Base-by-base conservation (phyloP, 2,113 vertebrate genomes). In the Scortum barcoo region DNA sequence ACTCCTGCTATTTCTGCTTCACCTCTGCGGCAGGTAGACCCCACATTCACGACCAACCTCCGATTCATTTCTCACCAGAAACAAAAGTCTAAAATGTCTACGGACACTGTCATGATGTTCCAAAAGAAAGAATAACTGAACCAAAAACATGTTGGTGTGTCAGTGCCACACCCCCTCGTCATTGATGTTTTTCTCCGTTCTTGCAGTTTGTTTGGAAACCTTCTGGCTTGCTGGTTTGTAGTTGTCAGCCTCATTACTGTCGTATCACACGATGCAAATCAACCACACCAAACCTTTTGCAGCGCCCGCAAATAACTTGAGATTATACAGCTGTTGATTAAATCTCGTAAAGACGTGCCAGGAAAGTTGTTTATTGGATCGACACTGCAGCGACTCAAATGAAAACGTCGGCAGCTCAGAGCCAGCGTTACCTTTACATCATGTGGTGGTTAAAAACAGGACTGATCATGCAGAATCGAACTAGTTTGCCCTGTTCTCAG, bases 1-100 rank as follows among this genome's bases (percentile, higher is more conserved):
- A 95, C 95, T 67, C 95, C 95, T 65, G 94, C 95, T 83, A 79
- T 95, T 50, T 91, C 94, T 83, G 91, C 94, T 36, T 95, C 95
- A 30, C 92, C 94, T 72, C 62, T 95, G 60, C 91, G 92, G 81
- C 93, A 96, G 95, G 95, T 96, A 95, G 10, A 36, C 11, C 28
- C 3, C 12, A 16, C 44, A 0, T 13, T 30, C 11, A 0, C 10
- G 0, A 2, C 17, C 46, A 28, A 4, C 20, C 19, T 12, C 33
- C 22, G 30, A 19, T 69, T 54, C n/a, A 5, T 16, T 28, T n/a
- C 26, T 44, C 24, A 44, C 19, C 56, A 30, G 12, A 54, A 54
- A 54, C 51, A 53, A n/a, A 12, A 44, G 3, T n/a, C 16, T 17
- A 17, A 20, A 56, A 56, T 28, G 13, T 0, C 12, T 20, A 7